These are phyloP conservation scores for Seira musarum DNA, from an alignment of 2,888 invertebrate genomes.

Conservation along the genomic window DNA sequence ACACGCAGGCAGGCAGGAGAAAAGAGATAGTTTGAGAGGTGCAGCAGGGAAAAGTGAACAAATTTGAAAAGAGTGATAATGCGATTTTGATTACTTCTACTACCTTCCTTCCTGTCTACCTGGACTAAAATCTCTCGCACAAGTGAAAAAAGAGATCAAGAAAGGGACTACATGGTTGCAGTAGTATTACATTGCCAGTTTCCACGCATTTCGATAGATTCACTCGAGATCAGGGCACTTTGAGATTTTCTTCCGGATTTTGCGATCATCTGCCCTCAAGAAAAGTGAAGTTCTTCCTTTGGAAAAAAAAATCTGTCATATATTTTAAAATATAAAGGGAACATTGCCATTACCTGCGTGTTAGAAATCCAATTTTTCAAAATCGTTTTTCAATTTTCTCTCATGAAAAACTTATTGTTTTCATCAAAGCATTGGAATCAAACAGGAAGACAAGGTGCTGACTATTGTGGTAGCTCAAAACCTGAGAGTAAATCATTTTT, in stretches of 20 bases:
- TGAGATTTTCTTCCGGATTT: constrained; percentile 37
- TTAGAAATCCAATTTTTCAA: constrained; percentile 49
- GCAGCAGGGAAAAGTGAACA: no score
- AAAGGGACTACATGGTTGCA: background rate
- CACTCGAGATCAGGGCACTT: constrained; percentile 30
- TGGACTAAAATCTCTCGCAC: background rate
- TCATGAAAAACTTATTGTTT: constrained; percentile 29
- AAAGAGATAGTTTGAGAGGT: background rate
- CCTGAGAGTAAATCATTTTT: background rate
- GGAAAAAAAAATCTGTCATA: background rate
- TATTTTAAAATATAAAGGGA: no score
- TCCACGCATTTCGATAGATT: no score
- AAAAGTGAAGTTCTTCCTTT: constrained; percentile 21
- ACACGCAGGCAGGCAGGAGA: background rate
- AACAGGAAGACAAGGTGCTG: constrained; percentile 5
- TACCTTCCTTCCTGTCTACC: background rate
- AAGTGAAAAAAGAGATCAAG: background rate
- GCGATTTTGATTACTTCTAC: constrained; percentile 45
- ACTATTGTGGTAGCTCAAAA: constrained; percentile 22
- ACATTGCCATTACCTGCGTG: no score
- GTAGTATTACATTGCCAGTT: no score
- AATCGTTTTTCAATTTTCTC: constrained; percentile 52
- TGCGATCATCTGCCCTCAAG: background rate
- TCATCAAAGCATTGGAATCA: constrained; percentile 16
- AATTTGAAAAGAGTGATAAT: constrained; percentile 24